A percentile compares a stretch with the other conserved stretches of the same genome.
Conservation (phyloP, 2,113 vertebrate genomes). For the Corydoras sp. region DNA sequence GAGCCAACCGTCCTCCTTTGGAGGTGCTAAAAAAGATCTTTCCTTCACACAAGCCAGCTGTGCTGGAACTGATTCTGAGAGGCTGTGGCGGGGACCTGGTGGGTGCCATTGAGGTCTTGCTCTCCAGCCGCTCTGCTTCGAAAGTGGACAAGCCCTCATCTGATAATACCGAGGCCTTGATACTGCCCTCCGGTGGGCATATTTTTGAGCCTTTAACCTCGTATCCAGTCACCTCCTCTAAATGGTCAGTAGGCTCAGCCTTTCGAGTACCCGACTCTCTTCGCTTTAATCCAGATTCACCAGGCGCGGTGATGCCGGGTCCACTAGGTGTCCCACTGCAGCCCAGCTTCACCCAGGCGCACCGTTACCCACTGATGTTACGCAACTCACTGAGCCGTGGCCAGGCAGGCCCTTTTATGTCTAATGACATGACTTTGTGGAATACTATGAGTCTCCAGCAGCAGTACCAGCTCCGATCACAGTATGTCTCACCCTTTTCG, state of each 20-base stretch:
- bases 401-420: conserved; percentile 81
- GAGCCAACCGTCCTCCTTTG: conserved; percentile 86
- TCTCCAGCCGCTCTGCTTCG: conserved; percentile 78
- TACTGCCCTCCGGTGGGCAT: conserved; percentile 80
- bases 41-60: conserved; percentile 87
- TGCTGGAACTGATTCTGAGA: conserved; percentile 91
- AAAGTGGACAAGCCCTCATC: conserved; percentile 64
- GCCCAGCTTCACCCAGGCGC: conserved; percentile 88
- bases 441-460: conserved; percentile 97
- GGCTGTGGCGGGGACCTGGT: conserved; percentile 94
- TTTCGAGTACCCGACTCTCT: conserved; percentile 90
- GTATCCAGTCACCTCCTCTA: conserved; percentile 85
- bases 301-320: conserved; percentile 71
- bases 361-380: conserved; percentile 89
- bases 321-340: conserved; percentile 80
- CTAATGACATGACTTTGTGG: conserved; percentile 92
- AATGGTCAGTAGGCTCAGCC: conserved; percentile 95
- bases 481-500: conserved; percentile 89
- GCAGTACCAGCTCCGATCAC: conserved; percentile 92
- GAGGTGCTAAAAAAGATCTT: conserved; percentile 97
- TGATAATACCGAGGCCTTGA: conserved; percentile 68
- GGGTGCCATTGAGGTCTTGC: conserved; percentile 88
- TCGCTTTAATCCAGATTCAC: conserved; percentile 80
- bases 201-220: conserved; percentile 84
- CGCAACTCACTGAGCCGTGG: conserved; percentile 85